Evolutionary conservation across 2,888 invertebrate species (phyloP), one percentile per base, ranked within the genome.

Genomic region (Ferrisia virgata): DNA sequence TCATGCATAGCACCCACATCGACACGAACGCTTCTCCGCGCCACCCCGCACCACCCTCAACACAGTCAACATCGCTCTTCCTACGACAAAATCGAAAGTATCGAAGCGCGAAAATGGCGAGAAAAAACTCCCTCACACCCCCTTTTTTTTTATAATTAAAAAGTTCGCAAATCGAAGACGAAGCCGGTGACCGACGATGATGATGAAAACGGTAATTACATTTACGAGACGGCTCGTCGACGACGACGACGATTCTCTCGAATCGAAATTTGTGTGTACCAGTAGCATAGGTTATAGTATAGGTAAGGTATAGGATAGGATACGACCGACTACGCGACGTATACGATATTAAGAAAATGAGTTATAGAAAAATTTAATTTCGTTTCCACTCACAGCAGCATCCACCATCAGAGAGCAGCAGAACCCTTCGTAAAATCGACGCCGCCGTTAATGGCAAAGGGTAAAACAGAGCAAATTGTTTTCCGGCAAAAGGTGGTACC

Each of bases 311-410:
- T n/a, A n/a, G n/a, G n/a, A n/a, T n/a, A n/a, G n/a, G n/a, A n/a
- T n/a, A 58, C 25, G 22, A 18, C 25, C 58, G 11, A 64, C n/a
- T 39, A 39, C 25, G 31, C 72, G 72, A 64, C 64, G 31, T 6
- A 15, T 33, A 36, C 82, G 82, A 82, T 64, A 82, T 69, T 64
- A 64, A 64, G 82, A 64, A 82, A 82, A 82, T 69, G 82, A 82
- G 82, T 47, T 82, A 82, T 69, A 39, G 58, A 82, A 82, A 82
- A 82, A 81, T 82, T 82, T 64, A 82, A 82, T 82, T 82, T 82
- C 31, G 53, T n/a, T 53, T 15, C 47, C 53, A 39, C 11, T 53
- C 28, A 13, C 53, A 43, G 25, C 25, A 15, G n/a, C n/a, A n/a
- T n/a, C 58, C 31, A 22, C 40, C 40, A 15, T 33, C n/a, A n/a